Conservation (phyloP, 2,888 invertebrate genomes). For the Phorcus lineatus region DNA sequence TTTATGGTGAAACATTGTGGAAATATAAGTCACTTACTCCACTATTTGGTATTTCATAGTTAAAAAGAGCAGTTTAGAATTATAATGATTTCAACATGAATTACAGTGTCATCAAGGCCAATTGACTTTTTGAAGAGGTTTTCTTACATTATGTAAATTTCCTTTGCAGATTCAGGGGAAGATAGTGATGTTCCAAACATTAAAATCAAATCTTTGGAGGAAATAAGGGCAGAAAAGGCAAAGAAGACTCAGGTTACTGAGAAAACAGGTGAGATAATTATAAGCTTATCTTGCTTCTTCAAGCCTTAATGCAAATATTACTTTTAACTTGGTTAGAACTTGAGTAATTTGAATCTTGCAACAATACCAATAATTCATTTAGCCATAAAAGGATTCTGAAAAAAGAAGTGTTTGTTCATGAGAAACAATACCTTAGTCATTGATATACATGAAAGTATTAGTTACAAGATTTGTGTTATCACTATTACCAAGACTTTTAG, state of each 20-base stretch:
- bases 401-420: no score
- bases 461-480: neutral
- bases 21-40: neutral
- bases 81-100: no score
- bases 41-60: neutral
- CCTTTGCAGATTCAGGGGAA: conserved; percentile 20
- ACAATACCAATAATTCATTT: no score
- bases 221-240: conserved; percentile 58
- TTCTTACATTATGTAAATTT: neutral
- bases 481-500: no score
- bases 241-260: conserved; percentile 18
- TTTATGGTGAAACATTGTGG: no score
- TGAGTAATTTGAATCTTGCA: no score
- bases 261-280: neutral
- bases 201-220: conserved; percentile 58
- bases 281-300: neutral
- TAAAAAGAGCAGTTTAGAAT: no score
- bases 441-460: no score
- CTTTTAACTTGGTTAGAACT: neutral
- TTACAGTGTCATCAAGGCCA: no score
- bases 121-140: neutral
- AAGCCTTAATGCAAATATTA: neutral
- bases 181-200: conserved; percentile 39
- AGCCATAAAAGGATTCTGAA: no score
- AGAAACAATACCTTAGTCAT: no score